phyloP scores from a whole-genome alignment of 2,888 invertebrate species.

The Coecobrya sp. region DNA sequence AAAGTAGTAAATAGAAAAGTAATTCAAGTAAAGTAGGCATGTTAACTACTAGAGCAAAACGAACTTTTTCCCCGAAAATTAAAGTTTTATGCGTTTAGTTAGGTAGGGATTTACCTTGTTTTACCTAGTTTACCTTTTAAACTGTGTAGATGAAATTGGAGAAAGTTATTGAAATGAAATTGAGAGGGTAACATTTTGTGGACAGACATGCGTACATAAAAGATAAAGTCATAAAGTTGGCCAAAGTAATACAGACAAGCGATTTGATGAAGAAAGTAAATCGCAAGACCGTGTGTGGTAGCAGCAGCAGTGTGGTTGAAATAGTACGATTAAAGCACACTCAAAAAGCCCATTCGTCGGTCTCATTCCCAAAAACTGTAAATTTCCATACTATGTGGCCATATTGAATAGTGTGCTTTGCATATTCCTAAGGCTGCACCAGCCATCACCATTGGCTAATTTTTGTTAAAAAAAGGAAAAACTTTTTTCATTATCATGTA shows the following conservation, averaged over 20 bases:
- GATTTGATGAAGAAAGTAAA: neutral
- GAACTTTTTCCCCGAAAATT: neutral
- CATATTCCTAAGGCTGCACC: neutral
- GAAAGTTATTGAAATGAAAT: neutral
- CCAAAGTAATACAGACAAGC: neutral
- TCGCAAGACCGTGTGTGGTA: neutral
- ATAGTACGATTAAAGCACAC: neutral
- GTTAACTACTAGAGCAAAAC: neutral
- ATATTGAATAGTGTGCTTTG: neutral
- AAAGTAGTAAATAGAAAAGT: neutral
- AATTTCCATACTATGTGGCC: neutral
- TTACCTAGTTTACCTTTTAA: neutral
- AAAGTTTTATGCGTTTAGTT: neutral
- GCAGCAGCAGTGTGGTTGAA: neutral
- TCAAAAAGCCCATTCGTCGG: neutral
- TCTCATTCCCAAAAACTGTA: neutral
- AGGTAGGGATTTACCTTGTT: neutral
- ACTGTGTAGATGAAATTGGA: neutral
- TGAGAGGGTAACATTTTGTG: neutral
- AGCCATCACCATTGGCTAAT: slow-evolving; percentile 15
- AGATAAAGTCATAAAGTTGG: neutral
- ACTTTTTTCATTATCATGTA: slow-evolving; percentile 68
- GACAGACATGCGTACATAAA: neutral
- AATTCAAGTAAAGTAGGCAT: neutral
- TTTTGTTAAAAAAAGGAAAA: slow-evolving; percentile 17